phyloP scores from a whole-genome alignment of 2,797 vertebrate species.

The Allobates femoralis region DNA sequence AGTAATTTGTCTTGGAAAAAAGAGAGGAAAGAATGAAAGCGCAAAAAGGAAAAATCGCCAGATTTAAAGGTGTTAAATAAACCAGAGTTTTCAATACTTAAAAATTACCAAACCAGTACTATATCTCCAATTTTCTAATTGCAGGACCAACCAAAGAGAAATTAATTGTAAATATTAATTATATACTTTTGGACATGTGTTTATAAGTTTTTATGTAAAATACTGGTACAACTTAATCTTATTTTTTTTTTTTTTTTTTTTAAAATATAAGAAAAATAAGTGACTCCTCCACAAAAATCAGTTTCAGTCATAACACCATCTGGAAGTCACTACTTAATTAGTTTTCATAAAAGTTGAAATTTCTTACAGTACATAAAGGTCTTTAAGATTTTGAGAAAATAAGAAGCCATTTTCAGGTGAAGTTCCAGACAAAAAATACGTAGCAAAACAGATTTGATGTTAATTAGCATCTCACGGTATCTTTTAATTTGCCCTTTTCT shows the following conservation, averaged over 20 bases:
- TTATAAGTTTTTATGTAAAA: slow-evolving; percentile 31
- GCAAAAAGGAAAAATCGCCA: too few species aligned
- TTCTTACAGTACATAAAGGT: slow-evolving; percentile 50
- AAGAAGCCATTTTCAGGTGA: slow-evolving; percentile 52
- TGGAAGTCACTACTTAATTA: slow-evolving; percentile 58
- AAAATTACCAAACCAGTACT: background rate
- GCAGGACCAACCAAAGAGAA: background rate
- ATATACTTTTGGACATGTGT: slow-evolving; percentile 23
- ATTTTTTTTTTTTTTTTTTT: too few species aligned
- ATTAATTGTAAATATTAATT: background rate
- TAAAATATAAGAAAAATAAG: slow-evolving; percentile 47
- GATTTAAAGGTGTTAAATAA: background rate
- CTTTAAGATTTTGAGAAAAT: slow-evolving; percentile 56
- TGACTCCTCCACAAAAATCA: slow-evolving; percentile 53
- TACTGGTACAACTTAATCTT: slow-evolving; percentile 18
- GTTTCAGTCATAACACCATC: slow-evolving; percentile 61
- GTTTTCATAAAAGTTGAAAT: slow-evolving; percentile 51
- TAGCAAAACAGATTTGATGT: slow-evolving; percentile 36
- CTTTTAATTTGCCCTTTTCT: slow-evolving; percentile 35
- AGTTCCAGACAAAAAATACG: slow-evolving; percentile 29
- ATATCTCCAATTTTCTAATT: background rate
- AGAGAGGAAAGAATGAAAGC: too few species aligned
- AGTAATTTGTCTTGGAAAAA: too few species aligned
- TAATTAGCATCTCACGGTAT: slow-evolving; percentile 51
- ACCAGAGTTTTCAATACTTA: background rate